phyloP scores from a whole-genome alignment of 92 coral and sea anemone species.

The Paragorgia papillata region DNA sequence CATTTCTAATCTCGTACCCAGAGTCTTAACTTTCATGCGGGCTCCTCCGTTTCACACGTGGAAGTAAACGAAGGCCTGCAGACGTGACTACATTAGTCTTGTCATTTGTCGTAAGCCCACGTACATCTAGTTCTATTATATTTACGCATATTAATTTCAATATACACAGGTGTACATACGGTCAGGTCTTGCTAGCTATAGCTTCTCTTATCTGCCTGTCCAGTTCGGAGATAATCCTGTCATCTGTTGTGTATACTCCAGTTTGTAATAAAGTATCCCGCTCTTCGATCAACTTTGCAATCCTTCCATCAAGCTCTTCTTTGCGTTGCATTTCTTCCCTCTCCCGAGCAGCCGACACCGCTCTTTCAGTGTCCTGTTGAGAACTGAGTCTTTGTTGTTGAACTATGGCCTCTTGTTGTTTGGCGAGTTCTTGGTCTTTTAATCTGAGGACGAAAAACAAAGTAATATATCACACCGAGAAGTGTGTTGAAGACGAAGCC shows the following conservation, averaged over 20 bases:
- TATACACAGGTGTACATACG: background rate
- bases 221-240: constrained; percentile 89
- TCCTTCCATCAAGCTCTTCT: constrained; percentile 78
- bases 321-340: constrained; percentile 34
- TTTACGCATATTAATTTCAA: background rate
- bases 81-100: too few species aligned
- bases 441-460: background rate
- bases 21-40: too few species aligned
- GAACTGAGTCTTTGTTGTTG: constrained; percentile 22
- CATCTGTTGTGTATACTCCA: constrained; percentile 93
- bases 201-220: constrained; percentile 94
- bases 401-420: constrained; percentile 10
- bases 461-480: background rate
- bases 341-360: constrained; percentile 31
- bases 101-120: too few species aligned
- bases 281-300: constrained; percentile 91
- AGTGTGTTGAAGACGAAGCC: too few species aligned
- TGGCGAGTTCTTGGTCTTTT: constrained; percentile 45
- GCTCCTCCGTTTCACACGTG: too few species aligned
- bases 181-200: constrained; percentile 81
- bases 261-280: constrained; percentile 92
- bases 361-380: constrained; percentile 37
- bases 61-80: too few species aligned
- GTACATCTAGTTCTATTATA: too few species aligned
- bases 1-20: too few species aligned